Evolutionary conservation across 2,797 vertebrate genomes (phyloP), one percentile per base, ranked within the genome.

Genomic region (Chaetodon trifasciatus): DNA sequence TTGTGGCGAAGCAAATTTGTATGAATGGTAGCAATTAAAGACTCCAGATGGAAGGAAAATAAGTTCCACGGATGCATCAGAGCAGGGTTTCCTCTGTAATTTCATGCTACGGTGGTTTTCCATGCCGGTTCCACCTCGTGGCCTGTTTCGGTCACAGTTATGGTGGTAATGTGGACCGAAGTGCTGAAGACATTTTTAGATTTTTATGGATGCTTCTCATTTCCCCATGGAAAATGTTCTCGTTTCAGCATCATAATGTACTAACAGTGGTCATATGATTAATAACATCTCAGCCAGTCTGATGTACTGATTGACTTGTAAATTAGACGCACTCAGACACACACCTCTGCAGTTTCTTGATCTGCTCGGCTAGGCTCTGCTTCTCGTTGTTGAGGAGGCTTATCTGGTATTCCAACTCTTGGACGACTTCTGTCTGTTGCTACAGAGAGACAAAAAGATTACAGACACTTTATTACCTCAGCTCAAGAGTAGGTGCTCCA

Each of bases 341-440:
- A 64, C 93, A 99, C 98, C 97, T 97, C 93, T 99, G 96, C 76
- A 99, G 96, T 85, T 97, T 97, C 94, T 95, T 96, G 84, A 99
- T 98, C 92, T 99, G 96, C 82, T 98, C 97, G 79, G 97, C 94
- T 61, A 99, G 94, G 92, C 94, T 97, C 94, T 96, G 96, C 87
- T 98, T 99, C 79, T 99, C 98, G 86, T 79, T 96, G 94, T 96
- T 98, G 88, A 99, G 96, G 64, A 97, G 95, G 85, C 94, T 96
- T 91, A 99, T 97, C 95, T 98, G 97, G 94, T 98, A 97, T 95
- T 99, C 98, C 93, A 99, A 90, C 93, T 99, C 97, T 87, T 98
- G 96, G 71, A 99, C 95, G 52, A 98, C 93, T 88, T 97, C 96
- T 24, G 95, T 95, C 83, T 97, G 97, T 95, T 97, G 95, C 95